These are phyloP conservation scores for Mus musculus DNA, from an alignment of 2,113 vertebrate species.

Conservation along the genomic window GRCm39 chr7:34599001-34599500, in stretches of 20 bases:
- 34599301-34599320: background rate
- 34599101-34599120: background rate
- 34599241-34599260: background rate
- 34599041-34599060: too few relatives aligned
- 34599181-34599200: too few relatives aligned
- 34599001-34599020: background rate
- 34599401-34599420: background rate
- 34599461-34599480: background rate
- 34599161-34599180: background rate
- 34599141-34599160: too few relatives aligned
- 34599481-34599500: background rate
- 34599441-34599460: background rate
- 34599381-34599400: background rate
- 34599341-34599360: background rate
- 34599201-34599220: background rate
- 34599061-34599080: background rate
- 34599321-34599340: background rate
- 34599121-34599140: background rate
- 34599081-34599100: background rate
- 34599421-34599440: background rate
- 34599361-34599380: background rate
- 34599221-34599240: background rate
- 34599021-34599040: background rate
- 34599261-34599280: background rate
- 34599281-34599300: background rate